Evolutionary conservation across 1,140 invertebrate species (phyloP), one percentile per base, ranked within the genome.

Genomic region (Daktulosphaira vitifoliae): DNA sequence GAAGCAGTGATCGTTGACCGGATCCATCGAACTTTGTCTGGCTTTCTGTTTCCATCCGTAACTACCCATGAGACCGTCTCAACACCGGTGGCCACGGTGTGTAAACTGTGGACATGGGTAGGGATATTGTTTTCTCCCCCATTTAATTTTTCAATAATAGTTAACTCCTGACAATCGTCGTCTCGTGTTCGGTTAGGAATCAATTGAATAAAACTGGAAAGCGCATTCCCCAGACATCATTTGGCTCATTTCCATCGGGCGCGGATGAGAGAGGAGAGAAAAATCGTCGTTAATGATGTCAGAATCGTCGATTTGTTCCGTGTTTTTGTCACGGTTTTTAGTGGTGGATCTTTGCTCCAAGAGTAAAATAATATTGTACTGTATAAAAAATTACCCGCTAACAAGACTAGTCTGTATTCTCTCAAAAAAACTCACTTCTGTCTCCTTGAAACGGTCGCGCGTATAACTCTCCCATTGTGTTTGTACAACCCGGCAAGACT

Each of bases 251-350:
- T 7, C 13, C 16, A 23, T 29, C 25, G 22, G 29, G 15, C 22
- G 15, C 2, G 9, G 33, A 2, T 16, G 50, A 39, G 15, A 16
- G n/a, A 44, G 16, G 22, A 44, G 29, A 46, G 11, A 20, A 48
- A 56, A 62, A 62, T 15, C 39, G 39, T n/a, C 56, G 56, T 62
- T 62, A 62, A 62, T 33, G 56, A 62, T 48, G 56, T 29, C 25
- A 39, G 18, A 62, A 62, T 62, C 25, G 56, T 62, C 42, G 16
- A 62, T 62, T 62, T 33, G 56, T 62, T 62, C 42, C 56, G 56
- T 46, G 42, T 33, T 62, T 62, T 48, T 62, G 56, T 62, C 56
- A 62, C 56, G 56, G 56, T 62, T 9, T 38, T 44, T 23, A 22
- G 5, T n/a, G 8, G 54, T 25, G 39, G 5, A 33, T 33, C 29